Conservation (phyloP, 1,140 invertebrate genomes). For the Drosophila leontia region DNA sequence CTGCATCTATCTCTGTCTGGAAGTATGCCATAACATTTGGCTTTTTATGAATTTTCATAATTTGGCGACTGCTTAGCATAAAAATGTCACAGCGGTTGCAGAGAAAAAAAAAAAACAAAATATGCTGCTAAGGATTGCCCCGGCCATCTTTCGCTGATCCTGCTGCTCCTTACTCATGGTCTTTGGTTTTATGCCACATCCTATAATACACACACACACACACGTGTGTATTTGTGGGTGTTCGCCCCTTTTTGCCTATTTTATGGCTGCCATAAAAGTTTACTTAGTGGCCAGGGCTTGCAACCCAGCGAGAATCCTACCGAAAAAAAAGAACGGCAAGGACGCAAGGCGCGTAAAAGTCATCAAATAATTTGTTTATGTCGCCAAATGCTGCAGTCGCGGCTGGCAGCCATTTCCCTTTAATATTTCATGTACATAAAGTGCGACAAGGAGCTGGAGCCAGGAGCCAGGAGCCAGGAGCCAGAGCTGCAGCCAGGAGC, state of each 20-base stretch:
- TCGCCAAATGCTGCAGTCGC: slow-evolving; percentile 57
- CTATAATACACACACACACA: slow-evolving; percentile 53
- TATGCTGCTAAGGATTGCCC: slow-evolving; percentile 61
- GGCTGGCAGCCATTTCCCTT: slow-evolving; percentile 28
- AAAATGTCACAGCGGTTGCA: slow-evolving; percentile 81
- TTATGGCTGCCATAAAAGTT: slow-evolving; percentile 77
- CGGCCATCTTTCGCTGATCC: slow-evolving; percentile 28
- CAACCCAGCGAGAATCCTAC: slow-evolving; percentile 31
- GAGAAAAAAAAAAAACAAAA: slow-evolving; percentile 57
- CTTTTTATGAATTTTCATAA: slow-evolving; percentile 81
- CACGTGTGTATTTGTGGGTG: slow-evolving; percentile 23
- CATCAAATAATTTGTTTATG: slow-evolving; percentile 82
- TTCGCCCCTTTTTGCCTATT: slow-evolving; percentile 74
- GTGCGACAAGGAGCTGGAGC: slow-evolving; percentile 8
- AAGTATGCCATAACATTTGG: slow-evolving; percentile 79
- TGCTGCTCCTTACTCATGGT: slow-evolving; percentile 44
- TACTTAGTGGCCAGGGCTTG: slow-evolving; percentile 73
- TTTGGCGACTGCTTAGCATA: slow-evolving; percentile 81
- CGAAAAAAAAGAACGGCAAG: slow-evolving; percentile 18
- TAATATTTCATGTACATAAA: slow-evolving; percentile 48
- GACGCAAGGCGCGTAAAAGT: slow-evolving; percentile 53
- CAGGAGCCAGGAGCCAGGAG: background rate
- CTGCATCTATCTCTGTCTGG: slow-evolving; percentile 33
- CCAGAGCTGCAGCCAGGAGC: background rate
- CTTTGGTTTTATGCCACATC: slow-evolving; percentile 64